Base-by-base conservation (phyloP, 2,888 invertebrate genomes). In the Troglohyphantes excavatus region DNA sequence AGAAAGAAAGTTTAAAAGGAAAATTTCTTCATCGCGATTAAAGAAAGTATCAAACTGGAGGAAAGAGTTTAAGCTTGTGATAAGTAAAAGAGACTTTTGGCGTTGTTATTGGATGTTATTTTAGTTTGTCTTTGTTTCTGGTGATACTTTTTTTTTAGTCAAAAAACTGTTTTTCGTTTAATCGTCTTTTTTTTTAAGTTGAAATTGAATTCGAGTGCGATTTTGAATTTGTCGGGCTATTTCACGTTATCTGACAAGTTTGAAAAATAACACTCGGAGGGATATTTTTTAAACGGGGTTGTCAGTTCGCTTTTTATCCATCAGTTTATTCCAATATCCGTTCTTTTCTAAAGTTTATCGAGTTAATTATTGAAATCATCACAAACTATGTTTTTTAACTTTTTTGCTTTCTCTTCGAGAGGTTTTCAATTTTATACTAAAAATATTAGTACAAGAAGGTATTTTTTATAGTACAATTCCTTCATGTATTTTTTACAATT, bases 21-120 rank as follows among this genome's bases (percentile, higher is more conserved):
- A 78, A 67, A 82, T 82, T 67, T 89, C 88, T 53, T 76, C 43
- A 82, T 73, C 75, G 68, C 76, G 75, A 89, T 83, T 89, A 82
- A 87, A 89, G 88, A 89, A 89, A 89, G 88, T 89, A 89, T 89
- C 88, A 75, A 89, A 89, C 75, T 75, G 59, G 17, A 23, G 43
- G 26, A 68, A 89, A 89, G 82, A 89, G 82, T 89, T 89, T 76
- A 89, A 82, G 73, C 67, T 33, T 59, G 75, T 39, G 67, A 65
- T 67, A 76, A 81, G 81, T 87, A 70, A 78, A 43, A 81, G 67
- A 81, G 67, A 81, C 75, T 88, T 88, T 88, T 88, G 88, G 75
- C 75, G 82, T 75, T 88, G 87, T 78, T 88, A 75, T 88, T 88
- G 81, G 81, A 88, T 87, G 86, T 87, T 87, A 87, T 87, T 87